A percentile compares a stretch with the other conserved stretches of the same genome.
These are phyloP conservation scores for Echiichthys vipera DNA, from an alignment of 2,797 vertebrate genomes.

Conservation along the genomic window DNA sequence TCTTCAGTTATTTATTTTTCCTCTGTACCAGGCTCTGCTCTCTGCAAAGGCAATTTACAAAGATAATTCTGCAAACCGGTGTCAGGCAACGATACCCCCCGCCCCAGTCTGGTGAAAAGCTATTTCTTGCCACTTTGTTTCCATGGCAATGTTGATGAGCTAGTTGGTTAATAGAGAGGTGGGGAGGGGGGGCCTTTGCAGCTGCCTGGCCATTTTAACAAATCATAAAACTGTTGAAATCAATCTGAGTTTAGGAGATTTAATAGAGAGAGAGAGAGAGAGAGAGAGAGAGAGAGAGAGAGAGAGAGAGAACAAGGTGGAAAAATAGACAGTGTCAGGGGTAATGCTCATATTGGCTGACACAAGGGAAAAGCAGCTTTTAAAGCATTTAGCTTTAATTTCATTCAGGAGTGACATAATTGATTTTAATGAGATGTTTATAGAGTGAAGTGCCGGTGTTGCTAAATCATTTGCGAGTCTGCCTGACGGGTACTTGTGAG, in stretches of 20 bases:
- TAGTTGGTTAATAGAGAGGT: slow-evolving; percentile 21
- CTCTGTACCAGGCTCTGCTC: neutral
- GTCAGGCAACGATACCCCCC: slow-evolving; percentile 35
- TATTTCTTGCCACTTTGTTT: slow-evolving; percentile 70
- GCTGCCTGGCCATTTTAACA: slow-evolving; percentile 84
- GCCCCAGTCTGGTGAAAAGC: slow-evolving; percentile 30
- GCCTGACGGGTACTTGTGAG: slow-evolving; percentile 75
- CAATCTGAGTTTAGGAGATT: slow-evolving; percentile 86
- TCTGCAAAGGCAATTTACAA: slow-evolving; percentile 5
- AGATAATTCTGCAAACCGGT: slow-evolving; percentile 14
- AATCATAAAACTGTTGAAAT: slow-evolving; percentile 92
- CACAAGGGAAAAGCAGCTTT: slow-evolving; percentile 83
- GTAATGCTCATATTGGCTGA: slow-evolving; percentile 88
- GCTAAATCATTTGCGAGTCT: slow-evolving; percentile 81
- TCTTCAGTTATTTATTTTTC: neutral
- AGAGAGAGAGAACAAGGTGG: slow-evolving; percentile 52
- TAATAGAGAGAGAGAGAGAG: slow-evolving; percentile 81
- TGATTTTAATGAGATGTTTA: slow-evolving; percentile 87
- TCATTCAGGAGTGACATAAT: slow-evolving; percentile 89
- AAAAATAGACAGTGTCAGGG: slow-evolving; percentile 85
- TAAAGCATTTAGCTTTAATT: slow-evolving; percentile 90
- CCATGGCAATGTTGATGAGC: slow-evolving; percentile 70
- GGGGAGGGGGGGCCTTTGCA: slow-evolving; percentile 19
- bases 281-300: neutral
- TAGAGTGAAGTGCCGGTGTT: slow-evolving; percentile 80